Base-by-base conservation (phyloP, 2,797 vertebrate genomes). In the Pterois miles region DNA sequence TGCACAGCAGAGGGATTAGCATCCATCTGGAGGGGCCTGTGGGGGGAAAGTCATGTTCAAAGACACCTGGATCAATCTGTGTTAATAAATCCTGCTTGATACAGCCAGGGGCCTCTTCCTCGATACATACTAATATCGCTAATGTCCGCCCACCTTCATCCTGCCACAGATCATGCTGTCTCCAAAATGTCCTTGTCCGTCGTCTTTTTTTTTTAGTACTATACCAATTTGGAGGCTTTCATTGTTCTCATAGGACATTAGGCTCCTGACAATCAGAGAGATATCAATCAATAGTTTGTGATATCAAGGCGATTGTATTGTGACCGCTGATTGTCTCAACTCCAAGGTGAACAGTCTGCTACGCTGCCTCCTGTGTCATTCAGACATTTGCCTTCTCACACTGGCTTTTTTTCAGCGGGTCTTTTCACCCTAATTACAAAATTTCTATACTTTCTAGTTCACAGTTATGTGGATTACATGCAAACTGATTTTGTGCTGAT, bases 1-100 rank as follows among this genome's bases (percentile, higher is more conserved):
- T 84, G 80, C 77, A 78, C 67, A 59, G 80, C 67, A 57, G 54
- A 80, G 75, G 89, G 91, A 92, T 93, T 91, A 93, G 71, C 76
- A 64, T 83, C 89, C 78, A 77, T 90, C 86, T 92, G 85, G 71
- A 85, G 29, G 50, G 82, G 65, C 82, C 56, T 57, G 80, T 72
- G 80, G 72, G 76, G 74, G 78, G 84, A 89, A 91, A 90, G 89
- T 91, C 91, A 88, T 89, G 84, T 92, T 93, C 91, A 94, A 93
- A 94, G 92, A 90, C 91, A 88, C 85, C 79, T 71, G 78, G 87
- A 91, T 94, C 91, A 91, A 92, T 92, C 78, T 78, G 65, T 72
- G 84, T 86, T 91, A 90, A 92, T 90, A 90, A 93, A 93, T 91
- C 88, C 88, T 38, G 75, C 70, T 76, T 82, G 84, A 92, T 93